Evolutionary conservation across 2,888 invertebrate species (phyloP).

Genomic region (Macroteleia sp.): DNA sequence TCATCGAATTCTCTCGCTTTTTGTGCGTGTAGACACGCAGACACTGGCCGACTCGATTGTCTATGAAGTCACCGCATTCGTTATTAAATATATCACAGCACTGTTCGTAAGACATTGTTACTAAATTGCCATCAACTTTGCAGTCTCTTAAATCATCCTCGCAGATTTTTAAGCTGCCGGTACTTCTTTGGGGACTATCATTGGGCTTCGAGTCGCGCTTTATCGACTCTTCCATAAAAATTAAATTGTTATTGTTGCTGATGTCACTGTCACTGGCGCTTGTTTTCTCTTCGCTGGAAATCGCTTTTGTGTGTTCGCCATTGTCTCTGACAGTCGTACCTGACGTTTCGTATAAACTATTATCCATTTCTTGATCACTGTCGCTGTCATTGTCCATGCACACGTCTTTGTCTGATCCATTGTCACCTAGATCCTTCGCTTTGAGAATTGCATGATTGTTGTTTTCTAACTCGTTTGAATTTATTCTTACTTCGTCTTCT

Average conservation of each 20-base stretch:
- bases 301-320: slow-evolving; percentile 2
- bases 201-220: slow-evolving; percentile 30
- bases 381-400: slow-evolving; percentile 43
- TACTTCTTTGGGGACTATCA: slow-evolving; percentile 15
- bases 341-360: slow-evolving; percentile 66
- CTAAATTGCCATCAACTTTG: slow-evolving; percentile 52
- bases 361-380: slow-evolving; percentile 63
- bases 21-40: slow-evolving; percentile 80
- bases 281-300: neutral
- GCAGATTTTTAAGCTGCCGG: slow-evolving; percentile 15
- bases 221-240: slow-evolving; percentile 30
- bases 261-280: slow-evolving; percentile 46
- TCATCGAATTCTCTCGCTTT: slow-evolving; percentile 73
- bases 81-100: slow-evolving; percentile 74
- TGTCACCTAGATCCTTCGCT: slow-evolving; percentile 55
- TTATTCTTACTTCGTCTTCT: slow-evolving; percentile 30
- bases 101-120: slow-evolving; percentile 71
- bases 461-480: slow-evolving; percentile 30
- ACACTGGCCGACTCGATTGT: slow-evolving; percentile 75
- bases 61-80: slow-evolving; percentile 58
- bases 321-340: slow-evolving; percentile 21
- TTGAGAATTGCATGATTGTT: slow-evolving; percentile 43
- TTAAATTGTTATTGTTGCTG: slow-evolving; percentile 40
- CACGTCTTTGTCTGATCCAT: slow-evolving; percentile 55
- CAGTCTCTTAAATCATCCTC: slow-evolving; percentile 52